phyloP scores from a whole-genome alignment of 2,113 vertebrate genomes.

The Pedetes capensis region DNA sequence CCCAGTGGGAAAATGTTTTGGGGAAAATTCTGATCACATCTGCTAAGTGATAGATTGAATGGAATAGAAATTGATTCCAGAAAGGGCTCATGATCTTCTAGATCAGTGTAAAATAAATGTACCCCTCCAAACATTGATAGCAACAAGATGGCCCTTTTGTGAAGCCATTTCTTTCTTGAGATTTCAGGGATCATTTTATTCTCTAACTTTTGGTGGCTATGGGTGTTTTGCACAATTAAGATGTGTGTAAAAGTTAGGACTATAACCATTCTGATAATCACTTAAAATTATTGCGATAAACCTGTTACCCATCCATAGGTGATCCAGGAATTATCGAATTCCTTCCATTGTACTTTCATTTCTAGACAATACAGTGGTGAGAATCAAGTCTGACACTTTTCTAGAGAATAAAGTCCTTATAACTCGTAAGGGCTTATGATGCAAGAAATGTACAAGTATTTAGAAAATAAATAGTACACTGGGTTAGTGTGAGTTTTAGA shows the following conservation, averaged over 20 bases:
- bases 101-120: neutral
- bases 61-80: neutral
- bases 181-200: neutral
- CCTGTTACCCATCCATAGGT: neutral
- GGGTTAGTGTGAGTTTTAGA: slow-evolving; percentile 38
- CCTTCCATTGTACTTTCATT: slow-evolving; percentile 26
- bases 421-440: neutral
- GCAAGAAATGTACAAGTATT: slow-evolving; percentile 7
- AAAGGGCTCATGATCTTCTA: neutral
- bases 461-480: slow-evolving; percentile 36
- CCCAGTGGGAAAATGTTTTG: neutral
- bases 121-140: neutral
- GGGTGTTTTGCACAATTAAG: neutral
- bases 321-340: neutral
- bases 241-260: neutral
- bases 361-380: neutral
- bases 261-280: neutral
- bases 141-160: neutral
- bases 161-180: neutral
- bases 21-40: neutral
- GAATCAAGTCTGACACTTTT: neutral
- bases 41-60: neutral
- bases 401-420: neutral
- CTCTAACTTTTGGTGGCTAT: neutral
- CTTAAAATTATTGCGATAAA: no score